Conservation (phyloP, 2,113 vertebrate species). For the Romanogobio albipinnatus region DNA sequence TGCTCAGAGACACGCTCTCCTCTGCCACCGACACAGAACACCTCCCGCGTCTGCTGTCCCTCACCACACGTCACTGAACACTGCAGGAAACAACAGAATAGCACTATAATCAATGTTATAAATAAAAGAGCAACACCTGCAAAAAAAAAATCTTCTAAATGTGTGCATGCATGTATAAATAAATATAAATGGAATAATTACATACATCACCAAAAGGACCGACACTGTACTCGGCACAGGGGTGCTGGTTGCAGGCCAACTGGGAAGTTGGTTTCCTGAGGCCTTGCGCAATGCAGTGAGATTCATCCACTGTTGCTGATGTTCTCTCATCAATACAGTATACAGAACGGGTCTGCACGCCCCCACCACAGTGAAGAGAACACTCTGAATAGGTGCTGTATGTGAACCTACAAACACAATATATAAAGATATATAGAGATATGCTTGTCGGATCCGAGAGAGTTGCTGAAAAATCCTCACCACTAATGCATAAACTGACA, state of each 20-base stretch:
- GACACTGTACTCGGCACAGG: constrained; percentile 72
- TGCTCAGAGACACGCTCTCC: constrained; percentile 74
- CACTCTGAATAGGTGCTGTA: constrained; percentile 79
- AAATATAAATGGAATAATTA: not conserved
- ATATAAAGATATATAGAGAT: not conserved
- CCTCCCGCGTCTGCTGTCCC: constrained; percentile 83
- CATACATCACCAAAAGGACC: constrained; percentile 72
- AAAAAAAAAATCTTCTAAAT: not conserved
- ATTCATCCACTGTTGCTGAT: constrained; percentile 68
- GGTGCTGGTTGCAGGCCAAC: constrained; percentile 80
- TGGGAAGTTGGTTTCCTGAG: constrained; percentile 74
- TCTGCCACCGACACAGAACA: constrained; percentile 73
- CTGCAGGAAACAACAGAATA: constrained; percentile 65
- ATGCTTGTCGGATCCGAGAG: not conserved
- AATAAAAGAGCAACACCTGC: not conserved
- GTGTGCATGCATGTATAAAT: not conserved
- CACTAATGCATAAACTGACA: too few species aligned
- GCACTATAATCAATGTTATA: not conserved
- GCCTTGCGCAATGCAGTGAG: constrained; percentile 73
- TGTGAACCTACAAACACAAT: constrained; percentile 77
- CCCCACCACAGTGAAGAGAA: constrained; percentile 82
- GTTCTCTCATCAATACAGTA: constrained; percentile 76
- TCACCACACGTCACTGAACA: constrained; percentile 89
- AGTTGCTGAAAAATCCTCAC: not conserved
- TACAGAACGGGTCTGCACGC: constrained; percentile 83